Evolutionary conservation across 2,113 vertebrate genomes (phyloP), one percentile per base, ranked within the genome.

Genomic region (mouse (Mus musculus)): DNA sequence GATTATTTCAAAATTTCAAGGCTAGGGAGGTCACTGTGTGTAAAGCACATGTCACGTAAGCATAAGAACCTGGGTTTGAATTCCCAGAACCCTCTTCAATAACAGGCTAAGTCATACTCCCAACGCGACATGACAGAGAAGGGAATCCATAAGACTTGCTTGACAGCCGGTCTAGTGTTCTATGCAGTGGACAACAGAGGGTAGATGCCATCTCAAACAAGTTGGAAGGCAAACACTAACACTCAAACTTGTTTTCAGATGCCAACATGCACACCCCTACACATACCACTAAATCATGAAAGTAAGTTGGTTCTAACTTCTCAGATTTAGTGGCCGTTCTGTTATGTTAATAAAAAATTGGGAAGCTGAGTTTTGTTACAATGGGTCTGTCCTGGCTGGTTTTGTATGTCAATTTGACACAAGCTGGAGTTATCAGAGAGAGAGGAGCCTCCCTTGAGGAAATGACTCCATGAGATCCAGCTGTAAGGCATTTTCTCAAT

Each of bases 251-350:
- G 42, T 49, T 33, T 36, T 69, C 30, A 13, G 30, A 36, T 22
- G 63, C 7, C 61, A 42, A 22, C 11, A 52, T 13, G 5, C 28
- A 49, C 39, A 86, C 11, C 56, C 5, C 24, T 56, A 14, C 13
- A 16, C 42, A 77, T 2, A n/a, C 1, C n/a, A 46, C 16, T 22
- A 12, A 67, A 49, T 36, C 33, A 93, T 5, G 1, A 75, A 75
- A 42, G 6, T 92, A 56, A 93, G 61, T 33, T 78, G 77, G 82
- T 65, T 86, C 78, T 75, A 93, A 93, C 30, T 61, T 96, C 33
- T 90, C 63, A 81, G 9, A 86, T 93, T 94, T 80, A 42, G 11
- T 7, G 14, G 10, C 2, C 24, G 36, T 72, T 94, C 12, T 91
- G 42, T 65, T 75, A 52, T 91, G 1, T 80, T 26, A 85, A 71